Evolutionary conservation across 2,113 vertebrate species (phyloP), one percentile per base, ranked within the genome.

Genomic region (Nipponia nippon): DNA sequence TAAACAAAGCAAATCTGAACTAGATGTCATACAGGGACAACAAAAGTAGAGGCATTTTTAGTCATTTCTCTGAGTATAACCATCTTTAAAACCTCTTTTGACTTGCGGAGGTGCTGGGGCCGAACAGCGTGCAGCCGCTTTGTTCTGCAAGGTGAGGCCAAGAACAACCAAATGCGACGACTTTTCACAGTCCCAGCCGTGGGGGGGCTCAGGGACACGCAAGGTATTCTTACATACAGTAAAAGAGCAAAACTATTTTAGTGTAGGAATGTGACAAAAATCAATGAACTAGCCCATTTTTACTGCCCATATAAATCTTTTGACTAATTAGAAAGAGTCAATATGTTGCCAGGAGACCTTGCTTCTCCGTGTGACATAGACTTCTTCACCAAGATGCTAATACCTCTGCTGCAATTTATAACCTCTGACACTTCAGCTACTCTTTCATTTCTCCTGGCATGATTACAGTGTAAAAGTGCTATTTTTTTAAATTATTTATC

Each of bases 401-500:
- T 94, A 90, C 81, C 50, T 96, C 63, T 93, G 61, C 69, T 95
- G 69, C 89, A 87, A 86, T 94, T 96, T 96, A 95, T 72, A 97
- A 87, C 70, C 66, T 96, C 94, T 97, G 87, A 88, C 88, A 95
- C 71, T 96, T 95, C 27, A 82, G 63, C 87, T 81, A 21, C 18
- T 95, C 59, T 84, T 97, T 95, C 87, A 97, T 80, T 97, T 94
- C 55, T 94, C 58, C 83, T 93, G 83, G 91, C 72, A 90, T 58
- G 73, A 96, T 96, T 96, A 91, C 78, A 70, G 81, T 36, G 77
- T 92, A 90, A 96, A 96, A 95, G 59, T 90, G 87, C 69, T 96
- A 84, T 73, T 89, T 85, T 85, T 93, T 91, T 50, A 77, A 90
- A 96, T 95, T 96, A 96, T 96, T 97, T 95, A 96, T 85, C 84